Evolutionary conservation across 1,140 invertebrate genomes (phyloP), one percentile per base, ranked within the genome.

Genomic region (Mactra quadrangularis): DNA sequence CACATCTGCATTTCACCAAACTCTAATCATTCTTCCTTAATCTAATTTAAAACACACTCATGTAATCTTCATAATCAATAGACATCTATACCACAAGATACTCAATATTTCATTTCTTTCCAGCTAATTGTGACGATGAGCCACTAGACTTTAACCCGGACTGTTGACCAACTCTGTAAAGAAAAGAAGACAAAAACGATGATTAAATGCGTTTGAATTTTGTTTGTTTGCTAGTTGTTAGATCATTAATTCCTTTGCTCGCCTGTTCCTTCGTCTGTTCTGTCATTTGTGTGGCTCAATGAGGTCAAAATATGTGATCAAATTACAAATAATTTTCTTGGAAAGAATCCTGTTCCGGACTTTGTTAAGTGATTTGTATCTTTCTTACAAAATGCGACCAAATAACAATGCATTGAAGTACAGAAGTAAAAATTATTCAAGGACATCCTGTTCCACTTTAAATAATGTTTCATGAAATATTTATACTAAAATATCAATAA

Each of bases 61-160:
- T n/a, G n/a, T n/a, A n/a, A n/a, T n/a, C n/a, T n/a, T n/a, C n/a
- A n/a, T n/a, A n/a, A n/a, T n/a, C n/a, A n/a, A n/a, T n/a, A n/a
- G n/a, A n/a, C n/a, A n/a, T n/a, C n/a, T n/a, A n/a, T n/a, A n/a
- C n/a, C n/a, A n/a, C n/a, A n/a, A 41, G 38, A 41, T 15, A 41
- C 38, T 7, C 6, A 7, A 15, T 15, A 15, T 41, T 41, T 60
- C 57, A 81, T 33, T 81, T 81, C 66, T 81, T 81, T 11, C 77
- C 66, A 27, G 66, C 22, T 25, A 81, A 35, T 27, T 70, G 64
- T 29, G 77, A 81, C n/a, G 66, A 59, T 31, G 77, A 81, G 9
- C 77, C 41, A 25, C 77, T 81, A 3, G 64, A 13, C 22, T 81
- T 81, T 17, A 81, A 35, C 3, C 77, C 77, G n/a, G 64, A 25